phyloP scores from a whole-genome alignment of 2,888 invertebrate genomes.

The Heliconius ethilla region DNA sequence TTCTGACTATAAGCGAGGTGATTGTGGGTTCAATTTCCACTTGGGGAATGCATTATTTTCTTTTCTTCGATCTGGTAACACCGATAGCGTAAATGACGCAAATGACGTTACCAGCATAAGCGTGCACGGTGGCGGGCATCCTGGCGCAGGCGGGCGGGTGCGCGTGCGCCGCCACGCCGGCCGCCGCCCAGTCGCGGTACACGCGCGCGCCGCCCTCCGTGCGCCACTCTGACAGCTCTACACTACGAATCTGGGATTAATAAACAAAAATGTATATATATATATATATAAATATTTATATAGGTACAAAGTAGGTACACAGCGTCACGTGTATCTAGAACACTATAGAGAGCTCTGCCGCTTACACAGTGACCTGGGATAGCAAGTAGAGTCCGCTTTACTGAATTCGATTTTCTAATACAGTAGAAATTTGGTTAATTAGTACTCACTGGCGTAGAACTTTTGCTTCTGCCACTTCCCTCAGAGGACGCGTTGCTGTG shows the following conservation, averaged over 20 bases:
- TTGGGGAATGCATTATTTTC: no score
- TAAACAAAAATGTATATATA: neutral
- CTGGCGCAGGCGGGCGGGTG: constrained; percentile 79
- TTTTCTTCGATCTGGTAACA: no score
- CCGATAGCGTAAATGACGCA: neutral
- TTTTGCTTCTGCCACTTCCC: constrained; percentile 81
- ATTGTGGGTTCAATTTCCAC: no score
- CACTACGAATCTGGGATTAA: constrained; percentile 60
- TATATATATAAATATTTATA: neutral
- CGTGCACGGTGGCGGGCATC: constrained; percentile 70
- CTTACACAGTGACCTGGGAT: no score
- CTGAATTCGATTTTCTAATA: no score
- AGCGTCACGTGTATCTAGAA: no score
- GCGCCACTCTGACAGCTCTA: constrained; percentile 74
- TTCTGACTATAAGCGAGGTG: no score
- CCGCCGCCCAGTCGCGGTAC: constrained; percentile 81
- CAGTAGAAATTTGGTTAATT: no score
- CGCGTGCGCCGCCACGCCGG: constrained; percentile 68
- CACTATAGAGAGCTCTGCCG: no score
- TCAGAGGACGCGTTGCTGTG: constrained; percentile 78
- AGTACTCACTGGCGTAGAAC: constrained; percentile 66
- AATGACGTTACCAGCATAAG: constrained; percentile 53
- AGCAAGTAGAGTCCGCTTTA: no score
- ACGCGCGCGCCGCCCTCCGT: constrained; percentile 74
- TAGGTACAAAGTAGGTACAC: neutral